Evolutionary conservation across 92 coral and sea anemone genomes (phyloP), one percentile per base, ranked within the genome.

Genomic region (Bergia puertoricense): DNA sequence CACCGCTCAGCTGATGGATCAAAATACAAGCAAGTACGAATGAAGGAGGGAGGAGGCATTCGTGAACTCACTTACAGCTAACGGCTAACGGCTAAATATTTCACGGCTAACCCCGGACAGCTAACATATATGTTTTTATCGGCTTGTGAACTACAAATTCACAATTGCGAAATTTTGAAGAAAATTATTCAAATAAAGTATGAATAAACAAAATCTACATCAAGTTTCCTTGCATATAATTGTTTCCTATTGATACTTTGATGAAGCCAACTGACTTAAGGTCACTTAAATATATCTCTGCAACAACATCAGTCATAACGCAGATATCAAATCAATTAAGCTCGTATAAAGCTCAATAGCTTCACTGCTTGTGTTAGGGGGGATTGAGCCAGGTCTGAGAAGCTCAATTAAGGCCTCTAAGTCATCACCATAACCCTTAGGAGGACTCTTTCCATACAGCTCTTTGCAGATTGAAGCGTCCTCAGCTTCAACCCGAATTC

Each of bases 21-120:
- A 4, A 84, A 66, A 54, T 92, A 38, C 82, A 92, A 89, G 43
- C 91, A 91, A 85, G 90, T 91, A 7, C 76, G 87, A 77, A 48
- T 80, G 84, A 83, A 89, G 42, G 86, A 92, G 39, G 92, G 91
- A 74, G 92, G 90, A 42, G 94, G 92, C 23, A 59, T 89, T 39
- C 85, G 89, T 2, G 86, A 85, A 22, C 78, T 92, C 56, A 76
- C 38, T 46, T 86, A 92, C 85, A 89, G 30, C 30, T 30, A 30
- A 30, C 30, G 30, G 30, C 30, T 30, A 30, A 30, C 30, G 30
- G 30, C 30, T 30, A 30, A 30, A 30, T 30, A 30, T 30, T 30
- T 30, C 30, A 30, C 30, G 30, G 51, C 51, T 46, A 46, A 46
- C 51, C 51, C 51, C 51, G 51, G 51, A 3, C 51, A 3, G 51